These are phyloP conservation scores for Styela clava DNA, from an alignment of 23 tunicate species.

Conservation along the genomic window DNA sequence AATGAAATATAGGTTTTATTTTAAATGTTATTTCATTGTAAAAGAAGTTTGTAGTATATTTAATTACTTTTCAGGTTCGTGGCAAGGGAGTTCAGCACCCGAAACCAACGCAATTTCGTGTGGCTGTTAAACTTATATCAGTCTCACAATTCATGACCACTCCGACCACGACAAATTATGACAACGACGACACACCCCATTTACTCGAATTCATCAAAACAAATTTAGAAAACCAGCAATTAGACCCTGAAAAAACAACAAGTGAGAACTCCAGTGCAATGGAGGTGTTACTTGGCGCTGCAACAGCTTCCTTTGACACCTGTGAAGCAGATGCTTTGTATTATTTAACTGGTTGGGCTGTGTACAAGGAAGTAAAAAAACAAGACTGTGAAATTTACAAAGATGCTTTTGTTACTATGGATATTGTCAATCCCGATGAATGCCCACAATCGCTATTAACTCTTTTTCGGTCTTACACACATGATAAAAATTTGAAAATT, in stretches of 20 bases:
- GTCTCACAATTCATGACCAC: conserved; percentile 6
- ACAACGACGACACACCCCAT: not conserved
- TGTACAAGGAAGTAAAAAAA: not conserved
- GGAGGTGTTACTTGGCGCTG: not conserved
- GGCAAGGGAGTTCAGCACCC: not conserved
- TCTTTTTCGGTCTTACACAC: not conserved
- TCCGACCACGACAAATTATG: not conserved
- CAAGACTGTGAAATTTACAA: not conserved
- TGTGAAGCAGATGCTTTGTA: conserved; percentile 11
- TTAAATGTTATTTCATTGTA: not conserved
- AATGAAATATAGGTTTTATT: not conserved
- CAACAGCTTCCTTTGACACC: not conserved
- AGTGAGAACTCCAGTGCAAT: not conserved
- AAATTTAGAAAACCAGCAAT: not conserved
- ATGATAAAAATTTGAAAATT: not conserved
- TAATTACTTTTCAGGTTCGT: not conserved
- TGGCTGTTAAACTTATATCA: not conserved
- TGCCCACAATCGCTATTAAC: not conserved
- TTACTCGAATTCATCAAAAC: not conserved
- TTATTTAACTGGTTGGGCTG: conserved; percentile 10
- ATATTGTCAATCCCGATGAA: not conserved
- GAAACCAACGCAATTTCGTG: not conserved
- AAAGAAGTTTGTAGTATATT: not conserved
- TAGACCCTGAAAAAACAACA: not conserved
- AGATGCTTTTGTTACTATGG: not conserved